A percentile compares a stretch with the other conserved stretches of the same genome.
Conservation (phyloP, 2,797 vertebrate species). For the Morus bassanus region DNA sequence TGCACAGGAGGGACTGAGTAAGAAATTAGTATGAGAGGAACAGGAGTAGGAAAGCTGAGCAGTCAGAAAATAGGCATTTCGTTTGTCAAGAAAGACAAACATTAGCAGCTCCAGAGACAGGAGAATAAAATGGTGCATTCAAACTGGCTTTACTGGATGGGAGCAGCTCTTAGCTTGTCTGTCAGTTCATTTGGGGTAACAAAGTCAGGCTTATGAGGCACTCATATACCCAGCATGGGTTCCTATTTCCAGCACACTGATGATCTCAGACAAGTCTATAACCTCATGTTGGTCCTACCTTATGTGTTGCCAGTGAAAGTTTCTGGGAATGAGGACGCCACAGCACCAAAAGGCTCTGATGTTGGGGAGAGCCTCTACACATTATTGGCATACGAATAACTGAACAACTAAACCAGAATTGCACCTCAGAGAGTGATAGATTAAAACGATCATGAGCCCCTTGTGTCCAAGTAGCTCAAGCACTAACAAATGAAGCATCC, state of each 20-base stretch:
- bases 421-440: background rate
- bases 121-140: background rate
- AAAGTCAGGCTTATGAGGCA: background rate
- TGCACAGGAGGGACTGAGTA: background rate
- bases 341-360: background rate
- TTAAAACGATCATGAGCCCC: fast-evolving
- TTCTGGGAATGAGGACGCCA: background rate
- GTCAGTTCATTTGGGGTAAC: background rate
- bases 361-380: background rate
- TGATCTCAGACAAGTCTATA: background rate
- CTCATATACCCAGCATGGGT: background rate
- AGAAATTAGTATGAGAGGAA: background rate
- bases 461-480: background rate
- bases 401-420: background rate
- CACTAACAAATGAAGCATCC: background rate
- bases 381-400: fast-evolving
- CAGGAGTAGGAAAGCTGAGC: background rate
- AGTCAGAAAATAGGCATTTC: background rate
- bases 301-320: background rate
- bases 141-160: background rate
- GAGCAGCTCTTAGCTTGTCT: background rate
- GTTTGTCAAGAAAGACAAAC: background rate
- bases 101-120: background rate
- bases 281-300: background rate
- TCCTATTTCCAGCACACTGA: background rate